A percentile compares a stretch with the other conserved stretches of the same genome.
phyloP scores from a whole-genome alignment of 2,113 vertebrate genomes.

The Malurus alboscapulatus region DNA sequence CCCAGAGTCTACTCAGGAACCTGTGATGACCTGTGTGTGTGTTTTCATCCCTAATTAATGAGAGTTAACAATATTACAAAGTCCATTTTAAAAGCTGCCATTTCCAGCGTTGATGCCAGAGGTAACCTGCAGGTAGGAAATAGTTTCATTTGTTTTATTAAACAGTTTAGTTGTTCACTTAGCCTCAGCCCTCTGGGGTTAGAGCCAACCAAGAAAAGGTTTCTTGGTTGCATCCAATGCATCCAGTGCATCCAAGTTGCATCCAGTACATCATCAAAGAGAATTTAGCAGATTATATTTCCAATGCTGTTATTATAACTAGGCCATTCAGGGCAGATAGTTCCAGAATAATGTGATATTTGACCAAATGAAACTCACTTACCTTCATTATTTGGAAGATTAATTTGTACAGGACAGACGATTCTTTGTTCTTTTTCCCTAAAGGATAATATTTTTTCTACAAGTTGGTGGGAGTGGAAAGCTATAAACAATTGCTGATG shows the following conservation, averaged over 20 bases:
- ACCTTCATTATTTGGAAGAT: not conserved
- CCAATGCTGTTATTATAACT: not conserved
- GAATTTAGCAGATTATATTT: not conserved
- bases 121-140: not conserved
- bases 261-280: not conserved
- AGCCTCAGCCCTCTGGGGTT: not conserved
- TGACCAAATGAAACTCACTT: not conserved
- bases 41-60: not conserved
- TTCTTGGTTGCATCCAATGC: not conserved
- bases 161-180: not conserved
- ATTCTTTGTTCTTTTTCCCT: not conserved
- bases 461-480: not conserved
- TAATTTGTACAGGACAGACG: not conserved
- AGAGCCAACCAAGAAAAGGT: not conserved
- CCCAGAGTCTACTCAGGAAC: accelerated
- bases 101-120: not conserved
- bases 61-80: not conserved
- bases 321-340: not conserved
- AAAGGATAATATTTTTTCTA: not conserved
- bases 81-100: not conserved
- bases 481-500: not conserved
- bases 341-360: not conserved
- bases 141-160: not conserved
- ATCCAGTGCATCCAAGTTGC: not conserved
- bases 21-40: not conserved